phyloP scores from a whole-genome alignment of 2,888 invertebrate species.

The Drosophila parthenogenetica region DNA sequence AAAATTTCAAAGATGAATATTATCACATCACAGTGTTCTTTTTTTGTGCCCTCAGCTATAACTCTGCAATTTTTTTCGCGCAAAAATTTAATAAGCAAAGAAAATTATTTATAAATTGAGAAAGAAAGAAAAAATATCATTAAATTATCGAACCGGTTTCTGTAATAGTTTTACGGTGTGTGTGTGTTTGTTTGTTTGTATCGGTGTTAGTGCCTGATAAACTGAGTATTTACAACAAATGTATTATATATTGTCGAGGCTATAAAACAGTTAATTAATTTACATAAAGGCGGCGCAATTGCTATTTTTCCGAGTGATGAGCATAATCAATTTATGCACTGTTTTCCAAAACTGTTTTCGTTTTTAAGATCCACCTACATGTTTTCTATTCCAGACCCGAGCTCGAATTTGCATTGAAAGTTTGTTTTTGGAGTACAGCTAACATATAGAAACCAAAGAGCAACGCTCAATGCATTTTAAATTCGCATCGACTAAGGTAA shows the following conservation, averaged over 20 bases:
- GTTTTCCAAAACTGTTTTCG: background rate
- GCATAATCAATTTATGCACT: background rate
- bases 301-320: background rate
- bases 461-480: constrained; percentile 56
- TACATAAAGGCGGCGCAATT: constrained; percentile 49
- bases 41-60: background rate
- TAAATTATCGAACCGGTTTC: constrained; percentile 64
- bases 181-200: constrained; percentile 26
- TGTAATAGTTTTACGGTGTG: constrained; percentile 36
- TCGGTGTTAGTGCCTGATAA: constrained; percentile 24
- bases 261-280: constrained; percentile 44
- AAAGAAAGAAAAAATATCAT: constrained; percentile 41
- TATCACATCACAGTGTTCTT: constrained; percentile 63
- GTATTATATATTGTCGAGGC: constrained; percentile 29
- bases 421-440: constrained; percentile 29
- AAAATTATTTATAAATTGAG: constrained; percentile 45
- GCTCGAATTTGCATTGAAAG: constrained; percentile 24
- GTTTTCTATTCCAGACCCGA: constrained; percentile 37
- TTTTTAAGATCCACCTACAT: constrained; percentile 10
- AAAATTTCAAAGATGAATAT: constrained; percentile 31
- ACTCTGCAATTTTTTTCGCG: constrained; percentile 27
- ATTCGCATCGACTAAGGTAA: constrained; percentile 46
- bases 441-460: constrained; percentile 24
- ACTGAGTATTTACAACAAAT: constrained; percentile 27
- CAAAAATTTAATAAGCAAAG: constrained; percentile 41